Conservation (phyloP, 2,113 vertebrate genomes). For the Porphyrio hochstetteri region DNA sequence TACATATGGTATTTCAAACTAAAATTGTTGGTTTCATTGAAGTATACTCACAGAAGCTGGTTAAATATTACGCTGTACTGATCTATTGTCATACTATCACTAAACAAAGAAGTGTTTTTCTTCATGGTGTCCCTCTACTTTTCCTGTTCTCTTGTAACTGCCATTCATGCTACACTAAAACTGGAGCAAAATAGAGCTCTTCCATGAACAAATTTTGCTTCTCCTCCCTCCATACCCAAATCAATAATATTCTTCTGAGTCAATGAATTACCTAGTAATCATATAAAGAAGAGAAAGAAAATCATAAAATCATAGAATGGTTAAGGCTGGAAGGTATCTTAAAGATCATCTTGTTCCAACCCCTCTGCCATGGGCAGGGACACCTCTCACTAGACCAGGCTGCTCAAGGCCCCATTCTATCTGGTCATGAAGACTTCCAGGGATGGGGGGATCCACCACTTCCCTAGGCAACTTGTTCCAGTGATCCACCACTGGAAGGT, state of each 20-base stretch:
- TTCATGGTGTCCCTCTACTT: neutral
- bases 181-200: neutral
- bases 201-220: neutral
- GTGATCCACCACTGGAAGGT: too few species aligned
- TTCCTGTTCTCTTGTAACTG: neutral
- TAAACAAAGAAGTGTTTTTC: neutral
- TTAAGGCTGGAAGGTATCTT: too few species aligned
- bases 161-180: neutral
- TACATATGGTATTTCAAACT: neutral
- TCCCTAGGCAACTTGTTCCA: too few species aligned
- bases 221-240: neutral
- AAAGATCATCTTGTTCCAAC: too few species aligned
- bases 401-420: too few species aligned
- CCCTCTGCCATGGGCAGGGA: too few species aligned
- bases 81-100: neutral
- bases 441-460: too few species aligned
- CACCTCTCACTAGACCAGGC: too few species aligned
- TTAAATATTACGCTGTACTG: neutral
- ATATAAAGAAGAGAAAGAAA: neutral
- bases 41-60: neutral
- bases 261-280: neutral
- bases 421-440: too few species aligned
- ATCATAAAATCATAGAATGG: neutral
- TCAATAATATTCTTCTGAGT: neutral
- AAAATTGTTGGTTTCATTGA: neutral